Base-by-base conservation (phyloP, 2,797 vertebrate species). In the Acanthornis magna region DNA sequence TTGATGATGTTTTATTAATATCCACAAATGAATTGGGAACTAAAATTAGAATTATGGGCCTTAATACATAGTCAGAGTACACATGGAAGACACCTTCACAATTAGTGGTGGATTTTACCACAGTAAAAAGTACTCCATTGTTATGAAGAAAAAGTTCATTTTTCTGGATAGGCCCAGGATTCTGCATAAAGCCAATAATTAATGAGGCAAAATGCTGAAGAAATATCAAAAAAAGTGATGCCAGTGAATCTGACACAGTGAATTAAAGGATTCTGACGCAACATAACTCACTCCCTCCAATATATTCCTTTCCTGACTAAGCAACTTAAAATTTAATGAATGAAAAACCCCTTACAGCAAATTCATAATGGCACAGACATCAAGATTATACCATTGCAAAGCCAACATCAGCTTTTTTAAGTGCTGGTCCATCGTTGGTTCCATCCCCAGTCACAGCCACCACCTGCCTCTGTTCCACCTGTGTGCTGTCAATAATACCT, bases 401-500 rank as follows among this genome's bases (percentile, higher is more conserved):
- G 83, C 99, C 99, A 40, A 99, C 99, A 67, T 99, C 99, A 4
- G 99, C 99, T 97, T 99, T 99, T 97, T 99, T 99, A 65, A 99
- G 98, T 6, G 99, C 99, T 45, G 99, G 99, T 73, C 99, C 99
- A 16, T 99, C 99, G 5, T 99, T 99, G 95, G 99, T 99, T 63
- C 99, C 99, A 8, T 99, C 99, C 18, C 99, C 99, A 3, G 99
- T 99, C 95, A 99, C 99, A 20, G 99, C 99, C 58, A 99, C 99
- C 90, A 99, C 99, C 97, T 99, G 99, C 88, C 99, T 98, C 98
- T 99, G 99, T 11, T 99, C 99, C 15, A 97, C 97, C 96, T 98
- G 97, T 1, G 98, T 99, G 97, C 99, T 99, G 98, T 99, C 99
- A 95, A 99, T 99, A 92, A 99, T 99, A 78, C 99, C 99, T 99